These are phyloP conservation scores for Girardinichthys multiradiatus DNA, from an alignment of 2,113 vertebrate genomes.

Conservation along the genomic window DNA sequence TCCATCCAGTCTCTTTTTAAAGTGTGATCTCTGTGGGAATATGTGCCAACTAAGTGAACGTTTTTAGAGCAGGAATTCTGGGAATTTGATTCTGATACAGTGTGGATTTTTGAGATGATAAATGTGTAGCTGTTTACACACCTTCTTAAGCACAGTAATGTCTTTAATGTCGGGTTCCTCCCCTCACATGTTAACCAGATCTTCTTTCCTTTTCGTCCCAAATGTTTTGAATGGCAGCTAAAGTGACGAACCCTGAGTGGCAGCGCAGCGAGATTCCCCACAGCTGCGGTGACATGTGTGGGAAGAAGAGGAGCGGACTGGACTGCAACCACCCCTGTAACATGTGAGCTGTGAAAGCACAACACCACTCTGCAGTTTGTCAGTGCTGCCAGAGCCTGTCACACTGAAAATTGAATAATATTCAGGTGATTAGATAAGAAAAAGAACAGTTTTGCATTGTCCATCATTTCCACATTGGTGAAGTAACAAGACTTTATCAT, in stretches of 20 bases:
- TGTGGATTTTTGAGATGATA: too few species aligned
- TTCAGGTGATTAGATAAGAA: neutral
- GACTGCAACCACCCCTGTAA: slow-evolving; percentile 97
- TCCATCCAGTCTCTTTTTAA: neutral
- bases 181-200: too few species aligned
- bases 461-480: neutral
- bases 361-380: neutral
- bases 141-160: neutral
- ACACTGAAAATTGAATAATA: neutral
- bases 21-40: too few species aligned
- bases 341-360: slow-evolving; percentile 85
- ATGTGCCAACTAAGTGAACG: too few species aligned
- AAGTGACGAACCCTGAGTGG: slow-evolving; percentile 96
- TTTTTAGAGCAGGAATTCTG: too few species aligned
- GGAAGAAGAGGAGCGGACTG: slow-evolving; percentile 89
- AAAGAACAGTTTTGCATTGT: neutral
- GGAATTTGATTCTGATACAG: too few species aligned
- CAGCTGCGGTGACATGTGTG: slow-evolving; percentile 98
- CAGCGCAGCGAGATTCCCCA: slow-evolving; percentile 97
- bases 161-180: neutral
- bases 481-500: neutral
- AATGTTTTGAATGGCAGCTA: slow-evolving; percentile 79
- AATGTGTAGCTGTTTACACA: too few species aligned
- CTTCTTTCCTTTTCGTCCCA: neutral
- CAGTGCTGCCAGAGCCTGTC: neutral